Base-by-base conservation (phyloP, 2,888 invertebrate genomes). In the Lepidocyrtoides sp. region DNA sequence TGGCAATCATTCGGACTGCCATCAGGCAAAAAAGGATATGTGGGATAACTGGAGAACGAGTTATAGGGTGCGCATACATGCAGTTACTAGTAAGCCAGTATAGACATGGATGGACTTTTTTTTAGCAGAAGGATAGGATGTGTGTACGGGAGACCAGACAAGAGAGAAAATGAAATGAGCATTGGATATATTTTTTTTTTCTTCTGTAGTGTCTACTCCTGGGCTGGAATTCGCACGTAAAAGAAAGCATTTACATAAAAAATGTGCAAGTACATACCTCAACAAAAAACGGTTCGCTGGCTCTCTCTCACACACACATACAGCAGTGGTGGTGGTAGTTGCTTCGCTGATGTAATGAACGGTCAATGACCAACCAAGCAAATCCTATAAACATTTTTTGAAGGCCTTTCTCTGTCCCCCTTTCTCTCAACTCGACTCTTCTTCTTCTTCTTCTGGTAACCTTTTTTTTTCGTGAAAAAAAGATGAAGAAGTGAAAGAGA, bases 1-100 rank as follows among this genome's bases (percentile, higher is more conserved):
- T 51, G 29, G 69, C 54, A 84, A 84, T 84, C 84, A 84, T 84
- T 84, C 51, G 69, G 48, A 51, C 84, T 82, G 63, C 63, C 60
- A 79, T 26, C 57, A 79, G 79, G 36, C 51, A 79, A 54, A 54
- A 44, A 72, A 2, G 44, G 20, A 72, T 20, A 72, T 20, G 44
- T 8, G 44, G 44, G 26, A 72, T 44, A 72, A 41, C 44, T 7
- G 17, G 44, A 63, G n/a, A 29, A 10, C n/a, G 23, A 60, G 60
- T 60, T 72, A 63, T 12, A 63, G 29, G 14, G 4, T 17, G 1
- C 17, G 17, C 23, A 23, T 57, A 57, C 4, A 57, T n/a, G 17
- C 17, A 57, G 14, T 4, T 54, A 54, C 3, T 14, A 14, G 20
- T 20, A 20, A n/a, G n/a, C n/a, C n/a, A n/a, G n/a, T n/a, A n/a